These are phyloP conservation scores for Seira musarum DNA, from an alignment of 2,888 invertebrate genomes.

Conservation along the genomic window DNA sequence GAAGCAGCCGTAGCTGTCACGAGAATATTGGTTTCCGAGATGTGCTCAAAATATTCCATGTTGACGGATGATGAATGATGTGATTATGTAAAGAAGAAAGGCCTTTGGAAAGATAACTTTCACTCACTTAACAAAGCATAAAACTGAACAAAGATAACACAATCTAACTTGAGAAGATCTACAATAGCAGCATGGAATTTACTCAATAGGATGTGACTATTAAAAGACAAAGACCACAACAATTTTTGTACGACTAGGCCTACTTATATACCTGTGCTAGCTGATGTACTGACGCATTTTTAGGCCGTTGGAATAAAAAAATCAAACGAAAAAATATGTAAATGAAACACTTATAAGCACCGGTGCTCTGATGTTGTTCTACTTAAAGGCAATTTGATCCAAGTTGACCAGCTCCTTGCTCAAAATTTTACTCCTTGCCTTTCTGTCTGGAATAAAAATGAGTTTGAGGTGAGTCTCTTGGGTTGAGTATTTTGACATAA, in stretches of 20 bases:
- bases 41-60: slow-evolving; percentile 63
- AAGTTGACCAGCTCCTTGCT: too few relatives aligned
- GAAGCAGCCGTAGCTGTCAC: slow-evolving; percentile 64
- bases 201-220: too few relatives aligned
- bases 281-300: slow-evolving; percentile 46
- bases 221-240: slow-evolving; percentile 43
- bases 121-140: slow-evolving; percentile 7
- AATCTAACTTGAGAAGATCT: slow-evolving; percentile 35
- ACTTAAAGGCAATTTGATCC: background rate
- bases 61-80: slow-evolving; percentile 6
- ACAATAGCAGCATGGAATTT: slow-evolving; percentile 45
- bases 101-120: slow-evolving; percentile 14
- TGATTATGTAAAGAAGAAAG: slow-evolving; percentile 13
- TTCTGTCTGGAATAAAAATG: too few relatives aligned
- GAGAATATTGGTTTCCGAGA: slow-evolving; percentile 60
- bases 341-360: slow-evolving; percentile 31
- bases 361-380: slow-evolving; percentile 6
- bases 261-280: slow-evolving; percentile 33
- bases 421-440: too few relatives aligned
- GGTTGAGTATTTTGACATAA: too few relatives aligned
- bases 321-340: slow-evolving; percentile 6
- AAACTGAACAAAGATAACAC: background rate
- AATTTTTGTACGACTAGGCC: slow-evolving; percentile 45
- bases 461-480: too few relatives aligned
- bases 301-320: background rate